phyloP scores from a whole-genome alignment of 2,888 invertebrate genomes.

The Cephus nigrinus region DNA sequence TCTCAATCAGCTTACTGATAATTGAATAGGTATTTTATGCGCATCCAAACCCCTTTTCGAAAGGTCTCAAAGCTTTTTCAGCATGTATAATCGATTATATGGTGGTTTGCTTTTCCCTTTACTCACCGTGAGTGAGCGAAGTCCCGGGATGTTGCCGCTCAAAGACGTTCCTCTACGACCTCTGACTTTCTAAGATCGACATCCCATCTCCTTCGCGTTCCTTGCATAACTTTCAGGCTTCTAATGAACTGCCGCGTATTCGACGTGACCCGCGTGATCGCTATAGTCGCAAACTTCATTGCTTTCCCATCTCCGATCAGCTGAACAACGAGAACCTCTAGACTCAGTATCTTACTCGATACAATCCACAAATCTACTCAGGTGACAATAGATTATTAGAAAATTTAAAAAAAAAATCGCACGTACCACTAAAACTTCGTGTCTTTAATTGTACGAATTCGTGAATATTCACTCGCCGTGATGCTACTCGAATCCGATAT shows the following conservation, averaged over 20 bases:
- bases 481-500: neutral
- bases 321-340: neutral
- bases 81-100: slow-evolving; percentile 1
- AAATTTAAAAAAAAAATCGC: neutral
- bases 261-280: neutral
- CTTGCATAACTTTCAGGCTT: slow-evolving; percentile 33
- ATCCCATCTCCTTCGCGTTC: slow-evolving; percentile 23
- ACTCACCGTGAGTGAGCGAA: neutral
- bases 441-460: neutral
- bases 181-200: neutral
- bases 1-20: slow-evolving; percentile 29
- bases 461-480: neutral
- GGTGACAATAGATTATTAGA: neutral
- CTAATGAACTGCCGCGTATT: slow-evolving; percentile 34
- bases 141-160: neutral
- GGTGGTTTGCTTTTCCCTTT: neutral
- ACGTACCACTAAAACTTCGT: neutral
- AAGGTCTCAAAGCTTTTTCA: neutral
- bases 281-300: neutral
- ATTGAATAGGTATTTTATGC: slow-evolving; percentile 32
- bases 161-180: neutral
- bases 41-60: neutral
- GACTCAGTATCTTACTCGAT: neutral
- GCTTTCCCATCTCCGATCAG: neutral
- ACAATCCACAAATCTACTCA: neutral